Percentiles rank a stretch among this genome's conserved stretches.
Conservation (phyloP, 2,113 vertebrate genomes). For the Epinephelus lanceolatus region DNA sequence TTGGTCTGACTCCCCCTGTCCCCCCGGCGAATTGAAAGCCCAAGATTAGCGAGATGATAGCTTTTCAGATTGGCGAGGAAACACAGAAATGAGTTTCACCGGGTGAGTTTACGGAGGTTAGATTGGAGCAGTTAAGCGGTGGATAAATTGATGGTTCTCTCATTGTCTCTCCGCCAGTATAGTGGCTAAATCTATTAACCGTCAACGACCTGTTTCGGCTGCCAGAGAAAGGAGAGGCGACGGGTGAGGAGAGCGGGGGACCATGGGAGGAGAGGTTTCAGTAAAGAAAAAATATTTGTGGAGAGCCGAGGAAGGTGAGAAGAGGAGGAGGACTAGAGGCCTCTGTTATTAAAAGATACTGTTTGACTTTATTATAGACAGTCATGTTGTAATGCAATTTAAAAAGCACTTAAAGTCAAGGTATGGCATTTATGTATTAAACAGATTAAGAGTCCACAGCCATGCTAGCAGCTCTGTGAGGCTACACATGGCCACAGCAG, state of each 20-base stretch:
- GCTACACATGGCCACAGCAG: background rate
- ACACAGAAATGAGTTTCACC: constrained; percentile 98
- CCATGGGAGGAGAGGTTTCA: constrained; percentile 28
- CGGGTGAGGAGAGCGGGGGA: constrained; percentile 62
- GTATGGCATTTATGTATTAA: background rate
- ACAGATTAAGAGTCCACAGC: background rate
- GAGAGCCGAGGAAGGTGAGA: constrained; percentile 3
- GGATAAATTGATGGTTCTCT: constrained; percentile 97
- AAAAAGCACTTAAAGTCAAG: background rate
- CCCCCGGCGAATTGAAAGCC: constrained; percentile 96
- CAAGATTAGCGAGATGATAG: constrained; percentile 99
- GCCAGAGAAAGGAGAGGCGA: constrained; percentile 79
- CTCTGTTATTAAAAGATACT: constrained; percentile 10
- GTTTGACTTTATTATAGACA: background rate
- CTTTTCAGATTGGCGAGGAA: constrained; percentile 97
- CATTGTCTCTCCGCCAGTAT: constrained; percentile 92
- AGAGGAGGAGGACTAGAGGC: background rate
- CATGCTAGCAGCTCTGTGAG: background rate
- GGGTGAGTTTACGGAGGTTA: constrained; percentile 93
- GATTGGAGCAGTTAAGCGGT: constrained; percentile 97
- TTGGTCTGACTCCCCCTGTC: constrained; percentile 94
- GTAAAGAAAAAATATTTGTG: constrained; percentile 32
- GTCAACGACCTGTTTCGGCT: constrained; percentile 88
- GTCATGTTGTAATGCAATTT: background rate
- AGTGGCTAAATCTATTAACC: constrained; percentile 98